Base-by-base conservation (phyloP, 2,113 vertebrate species). In the Tyrannus savana region DNA sequence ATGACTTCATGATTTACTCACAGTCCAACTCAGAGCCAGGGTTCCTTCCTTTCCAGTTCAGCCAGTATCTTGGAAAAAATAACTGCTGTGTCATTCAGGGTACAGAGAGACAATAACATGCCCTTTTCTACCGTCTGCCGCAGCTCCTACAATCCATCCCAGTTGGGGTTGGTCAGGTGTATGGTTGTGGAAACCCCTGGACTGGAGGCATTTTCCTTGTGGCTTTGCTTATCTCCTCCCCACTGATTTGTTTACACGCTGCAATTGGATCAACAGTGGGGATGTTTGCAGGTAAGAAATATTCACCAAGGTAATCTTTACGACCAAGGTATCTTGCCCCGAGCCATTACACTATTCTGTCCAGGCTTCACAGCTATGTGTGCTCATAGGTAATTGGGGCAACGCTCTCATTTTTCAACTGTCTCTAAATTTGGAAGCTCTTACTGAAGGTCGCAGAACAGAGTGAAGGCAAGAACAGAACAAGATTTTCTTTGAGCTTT, bases 131-230 rank as follows among this genome's bases (percentile, higher is more conserved):
- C 68, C 30, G 41, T 4, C 18, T 90, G 74, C 85, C 97, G 35
- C 89, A 99, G 99, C 98, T 99, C 64, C 98, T 99, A 76, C 98
- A 97, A 73, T 98, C 99, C 39, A 98, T 99, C 76, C 99, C 99
- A 2, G 90, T 98, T 1, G 99, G 99, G 28, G 91, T 99, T 4
- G 98, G 99, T 10, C 99, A 99, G 95, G 99, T 99, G 14, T 99
- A 99, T 0, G 99, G 99, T n/a, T 99, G 99, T 37, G 98, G 99
- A 90, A 99, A 99, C 85, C 98, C 99, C 35, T 99, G 99, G 99
- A 99, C 98, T 4, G 99, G 99, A 47, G 99, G 98, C 27, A 81
- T 99, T 89, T 98, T 99, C 96, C 98, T 99, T 64, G 82, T 99
- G 89, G 98, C 99, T 14, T 97, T 99, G 68, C 98, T 99, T 79